phyloP scores from a whole-genome alignment of 2,113 vertebrate genomes.

The Rhinoderma darwinii region DNA sequence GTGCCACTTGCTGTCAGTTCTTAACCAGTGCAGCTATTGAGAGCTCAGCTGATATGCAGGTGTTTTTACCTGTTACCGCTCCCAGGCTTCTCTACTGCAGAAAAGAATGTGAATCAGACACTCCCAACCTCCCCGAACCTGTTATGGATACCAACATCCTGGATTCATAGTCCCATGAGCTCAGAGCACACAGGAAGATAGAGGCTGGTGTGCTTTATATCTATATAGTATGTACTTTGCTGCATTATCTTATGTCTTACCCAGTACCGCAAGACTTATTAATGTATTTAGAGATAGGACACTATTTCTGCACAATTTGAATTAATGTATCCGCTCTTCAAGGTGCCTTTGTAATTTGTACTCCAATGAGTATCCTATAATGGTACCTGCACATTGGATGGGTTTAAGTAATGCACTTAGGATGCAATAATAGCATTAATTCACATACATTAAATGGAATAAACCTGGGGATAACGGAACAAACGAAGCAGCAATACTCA shows the following conservation, averaged over 20 bases:
- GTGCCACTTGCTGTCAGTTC: neutral
- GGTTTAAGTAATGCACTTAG: too few species aligned
- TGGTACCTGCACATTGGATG: too few species aligned
- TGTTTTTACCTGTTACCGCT: neutral
- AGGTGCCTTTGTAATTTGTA: neutral
- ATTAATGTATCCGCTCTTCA: neutral
- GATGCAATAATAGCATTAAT: too few species aligned
- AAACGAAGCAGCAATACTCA: too few species aligned
- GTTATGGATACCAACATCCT: constrained; percentile 30
- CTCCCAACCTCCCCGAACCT: neutral
- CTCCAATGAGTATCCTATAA: too few species aligned
- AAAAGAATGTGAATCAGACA: neutral
- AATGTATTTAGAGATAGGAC: neutral
- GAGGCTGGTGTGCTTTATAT: neutral
- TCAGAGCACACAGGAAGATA: neutral
- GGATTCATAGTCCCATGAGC: neutral
- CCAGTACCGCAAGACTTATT: neutral
- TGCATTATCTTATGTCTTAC: neutral
- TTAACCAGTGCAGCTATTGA: neutral
- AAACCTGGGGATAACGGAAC: too few species aligned
- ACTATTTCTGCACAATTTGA: neutral
- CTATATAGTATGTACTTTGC: neutral
- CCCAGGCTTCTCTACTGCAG: neutral
- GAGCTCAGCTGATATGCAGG: neutral
- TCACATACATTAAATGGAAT: too few species aligned